Percentiles rank a stretch among this genome's conserved stretches.
Evolutionary conservation across 1,140 invertebrate species (phyloP).

Genomic region (Hyles vespertilio): DNA sequence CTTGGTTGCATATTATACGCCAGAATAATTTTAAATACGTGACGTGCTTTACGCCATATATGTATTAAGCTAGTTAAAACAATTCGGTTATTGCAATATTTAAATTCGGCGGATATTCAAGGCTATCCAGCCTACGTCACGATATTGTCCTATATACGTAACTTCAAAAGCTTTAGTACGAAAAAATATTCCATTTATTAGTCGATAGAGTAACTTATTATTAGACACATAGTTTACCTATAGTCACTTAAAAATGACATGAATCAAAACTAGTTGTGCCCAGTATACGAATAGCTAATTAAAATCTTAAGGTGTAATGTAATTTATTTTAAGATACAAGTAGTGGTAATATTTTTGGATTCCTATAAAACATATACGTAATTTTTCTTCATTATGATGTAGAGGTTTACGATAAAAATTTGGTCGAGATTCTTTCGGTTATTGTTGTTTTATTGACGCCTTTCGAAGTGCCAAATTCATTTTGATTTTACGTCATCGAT

Average conservation of each 20-base stretch:
- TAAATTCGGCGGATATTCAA: constrained; percentile 19
- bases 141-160: constrained; percentile 56
- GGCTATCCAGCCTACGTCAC: not conserved
- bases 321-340: constrained; percentile 74
- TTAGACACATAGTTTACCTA: constrained; percentile 68
- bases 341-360: constrained; percentile 74
- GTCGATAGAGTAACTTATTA: constrained; percentile 73
- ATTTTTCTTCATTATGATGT: constrained; percentile 57
- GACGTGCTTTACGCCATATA: too few relatives aligned
- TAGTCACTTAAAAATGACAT: constrained; percentile 72
- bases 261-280: constrained; percentile 75
- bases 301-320: constrained; percentile 62
- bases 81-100: constrained; percentile 1
- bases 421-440: constrained; percentile 63
- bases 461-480: constrained; percentile 59
- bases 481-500: constrained; percentile 25
- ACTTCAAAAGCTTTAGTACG: constrained; percentile 69
- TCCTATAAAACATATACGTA: constrained; percentile 75
- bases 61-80: too few relatives aligned
- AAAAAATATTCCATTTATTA: constrained; percentile 73
- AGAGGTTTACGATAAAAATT: constrained; percentile 40
- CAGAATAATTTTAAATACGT: not conserved
- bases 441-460: constrained; percentile 34
- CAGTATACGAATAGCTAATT: constrained; percentile 75
- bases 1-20: not conserved